Evolutionary conservation across 2,797 vertebrate genomes (phyloP), one percentile per base, ranked within the genome.

Genomic region (Spinus pinus): DNA sequence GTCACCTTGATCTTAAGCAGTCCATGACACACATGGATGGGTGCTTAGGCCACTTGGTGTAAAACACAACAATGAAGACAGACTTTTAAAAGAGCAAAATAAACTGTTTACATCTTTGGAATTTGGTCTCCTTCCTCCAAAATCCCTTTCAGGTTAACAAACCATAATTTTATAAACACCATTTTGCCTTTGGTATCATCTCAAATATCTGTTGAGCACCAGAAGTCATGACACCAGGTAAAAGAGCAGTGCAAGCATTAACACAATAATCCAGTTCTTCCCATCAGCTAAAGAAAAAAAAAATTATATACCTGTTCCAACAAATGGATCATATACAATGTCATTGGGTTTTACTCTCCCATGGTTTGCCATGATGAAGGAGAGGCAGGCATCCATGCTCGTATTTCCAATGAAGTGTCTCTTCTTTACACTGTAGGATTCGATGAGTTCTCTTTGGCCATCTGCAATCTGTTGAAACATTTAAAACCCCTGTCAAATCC

Each of bases 341-440:
- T 99, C 98, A 57, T 99, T 98, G 94, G 98, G 96, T 96, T 99
- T 99, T 86, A 99, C 98, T 98, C 95, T 98, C 41, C 98, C 99
- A 2, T 99, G 99, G 97, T 99, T 99, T 74, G 98, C 98, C 99
- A 99, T 99, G 77, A 99, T 98, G 96, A 99, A 99, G 25, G 99
- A 99, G 39, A 99, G 98, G 30, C 99, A 98, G 39, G 99, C 99
- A 49, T 99, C 99, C 99, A 99, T 99, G 95, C 99, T 99, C 3
- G 99, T 99, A 97, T 99, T 99, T 80, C 99, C 99, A 95, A 99
- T 99, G 33, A 99, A 99, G 88, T 99, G 99, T 85, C 99, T 98
- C 97, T 98, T 99, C 97, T 99, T 99, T 47, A 99, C 99, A 93
- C 99, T 99, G 96, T 99, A 98, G 17, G 99, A 99, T 88, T 99